These are phyloP conservation scores for Drosophila pseudoobscura DNA, from an alignment of 1,140 invertebrate genomes.

Conservation along the genomic window DNA sequence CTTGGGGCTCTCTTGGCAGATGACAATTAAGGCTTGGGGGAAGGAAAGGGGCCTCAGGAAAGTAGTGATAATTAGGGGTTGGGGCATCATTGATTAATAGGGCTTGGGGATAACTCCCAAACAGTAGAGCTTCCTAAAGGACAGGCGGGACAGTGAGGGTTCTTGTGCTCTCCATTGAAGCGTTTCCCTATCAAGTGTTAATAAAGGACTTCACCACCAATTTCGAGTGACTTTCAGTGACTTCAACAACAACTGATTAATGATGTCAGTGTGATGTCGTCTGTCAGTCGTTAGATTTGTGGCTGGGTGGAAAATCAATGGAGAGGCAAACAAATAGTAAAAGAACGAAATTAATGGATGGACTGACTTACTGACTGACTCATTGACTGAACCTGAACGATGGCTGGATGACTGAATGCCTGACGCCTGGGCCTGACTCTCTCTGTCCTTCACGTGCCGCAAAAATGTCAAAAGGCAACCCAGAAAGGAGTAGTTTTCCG, in stretches of 20 bases:
- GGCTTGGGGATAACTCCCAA: no score
- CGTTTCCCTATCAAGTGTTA: conserved; percentile 23
- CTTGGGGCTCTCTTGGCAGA: no score
- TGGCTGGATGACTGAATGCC: conserved; percentile 37
- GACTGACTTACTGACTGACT: conserved; percentile 34
- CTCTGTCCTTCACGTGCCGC: conserved; percentile 55
- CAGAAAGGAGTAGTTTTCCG: conserved; percentile 16
- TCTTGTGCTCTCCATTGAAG: not conserved
- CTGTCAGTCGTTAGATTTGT: conserved; percentile 6
- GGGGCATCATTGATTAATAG: not conserved
- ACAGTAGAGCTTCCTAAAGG: not conserved
- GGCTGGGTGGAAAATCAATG: conserved; percentile 55
- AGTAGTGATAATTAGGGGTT: not conserved
- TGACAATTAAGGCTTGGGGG: not conserved
- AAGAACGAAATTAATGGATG: conserved; percentile 48
- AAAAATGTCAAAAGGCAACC: conserved; percentile 71
- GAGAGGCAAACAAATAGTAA: conserved; percentile 25
- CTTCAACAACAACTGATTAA: conserved; percentile 44
- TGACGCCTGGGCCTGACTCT: conserved; percentile 4
- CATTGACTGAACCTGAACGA: conserved; percentile 22
- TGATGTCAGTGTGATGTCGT: conserved; percentile 32
- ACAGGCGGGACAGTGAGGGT: not conserved
- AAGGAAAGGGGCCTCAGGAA: not conserved
- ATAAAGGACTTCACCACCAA: conserved; percentile 31
- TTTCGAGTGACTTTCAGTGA: conserved; percentile 19